Percentiles rank a stretch among this genome's conserved stretches.
Evolutionary conservation across 2,888 invertebrate species (phyloP).

Genomic region (Calameuta idolon): DNA sequence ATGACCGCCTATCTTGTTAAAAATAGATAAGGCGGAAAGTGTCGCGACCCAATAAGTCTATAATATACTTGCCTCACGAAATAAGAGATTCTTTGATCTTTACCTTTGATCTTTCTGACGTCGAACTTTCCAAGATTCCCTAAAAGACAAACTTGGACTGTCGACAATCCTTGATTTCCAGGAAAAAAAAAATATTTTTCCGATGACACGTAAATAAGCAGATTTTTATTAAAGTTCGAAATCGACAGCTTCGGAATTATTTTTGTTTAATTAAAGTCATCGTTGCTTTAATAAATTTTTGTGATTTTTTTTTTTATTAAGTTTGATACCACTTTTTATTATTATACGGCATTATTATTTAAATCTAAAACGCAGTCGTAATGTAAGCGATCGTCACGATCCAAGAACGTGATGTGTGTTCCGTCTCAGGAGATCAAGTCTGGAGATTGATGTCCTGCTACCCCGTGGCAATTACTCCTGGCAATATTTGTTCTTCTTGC

Average conservation of each 20-base stretch:
- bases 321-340: neutral
- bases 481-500: constrained; percentile 22
- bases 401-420: neutral
- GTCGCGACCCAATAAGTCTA: neutral
- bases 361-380: neutral
- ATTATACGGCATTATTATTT: neutral
- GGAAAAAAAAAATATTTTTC: too few species aligned
- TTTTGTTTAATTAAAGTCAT: neutral
- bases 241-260: neutral
- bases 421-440: neutral
- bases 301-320: neutral
- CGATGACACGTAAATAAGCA: neutral
- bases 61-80: neutral
- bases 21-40: neutral
- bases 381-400: neutral
- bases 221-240: neutral
- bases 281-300: neutral
- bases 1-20: neutral
- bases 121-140: neutral
- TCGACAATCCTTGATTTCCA: neutral
- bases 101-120: neutral
- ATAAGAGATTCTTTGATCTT: neutral
- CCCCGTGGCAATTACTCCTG: constrained; percentile 21
- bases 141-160: neutral
- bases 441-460: constrained; percentile 21